Conservation (phyloP, 2,888 invertebrate species). For the Subacronicta megacephala region DNA sequence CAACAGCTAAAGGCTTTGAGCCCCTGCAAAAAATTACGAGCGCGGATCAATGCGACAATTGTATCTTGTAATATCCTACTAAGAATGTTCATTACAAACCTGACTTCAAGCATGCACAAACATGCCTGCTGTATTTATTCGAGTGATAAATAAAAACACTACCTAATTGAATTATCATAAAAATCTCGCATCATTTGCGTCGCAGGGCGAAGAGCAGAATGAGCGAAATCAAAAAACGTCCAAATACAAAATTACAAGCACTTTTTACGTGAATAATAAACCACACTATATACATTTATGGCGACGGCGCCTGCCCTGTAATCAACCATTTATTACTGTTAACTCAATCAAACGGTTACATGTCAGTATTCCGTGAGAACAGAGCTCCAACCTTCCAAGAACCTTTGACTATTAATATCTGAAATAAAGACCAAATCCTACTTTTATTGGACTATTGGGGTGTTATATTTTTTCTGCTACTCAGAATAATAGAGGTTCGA, state of each 20-base stretch:
- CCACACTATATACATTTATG: conserved; percentile 81
- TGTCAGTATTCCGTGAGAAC: conserved; percentile 81
- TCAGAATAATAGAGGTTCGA: conserved; percentile 69
- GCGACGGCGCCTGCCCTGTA: conserved; percentile 82
- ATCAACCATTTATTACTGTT: conserved; percentile 85
- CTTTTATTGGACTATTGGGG: conserved; percentile 84
- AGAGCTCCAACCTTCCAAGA: conserved; percentile 76
- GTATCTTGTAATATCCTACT: conserved; percentile 17
- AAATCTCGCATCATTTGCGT: conserved; percentile 30
- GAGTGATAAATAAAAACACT: conserved; percentile 24
- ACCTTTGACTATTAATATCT: conserved; percentile 82
- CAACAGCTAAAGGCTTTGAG: conserved; percentile 8
- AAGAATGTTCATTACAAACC: conserved; percentile 38
- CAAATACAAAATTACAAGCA: conserved; percentile 29
- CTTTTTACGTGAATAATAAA: conserved; percentile 80
- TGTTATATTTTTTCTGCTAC: conserved; percentile 78
- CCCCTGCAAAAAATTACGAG: conserved; percentile 23
- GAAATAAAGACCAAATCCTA: conserved; percentile 84
- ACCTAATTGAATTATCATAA: conserved; percentile 36
- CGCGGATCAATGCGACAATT: conserved; percentile 3
- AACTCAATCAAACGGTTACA: conserved; percentile 79
- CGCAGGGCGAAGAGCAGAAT: conserved; percentile 20
- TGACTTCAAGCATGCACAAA: conserved; percentile 21
- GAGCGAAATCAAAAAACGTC: conserved; percentile 36
- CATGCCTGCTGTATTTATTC: conserved; percentile 39